Conservation (phyloP, 2,797 vertebrate genomes). For the Loriculus beryllinus region DNA sequence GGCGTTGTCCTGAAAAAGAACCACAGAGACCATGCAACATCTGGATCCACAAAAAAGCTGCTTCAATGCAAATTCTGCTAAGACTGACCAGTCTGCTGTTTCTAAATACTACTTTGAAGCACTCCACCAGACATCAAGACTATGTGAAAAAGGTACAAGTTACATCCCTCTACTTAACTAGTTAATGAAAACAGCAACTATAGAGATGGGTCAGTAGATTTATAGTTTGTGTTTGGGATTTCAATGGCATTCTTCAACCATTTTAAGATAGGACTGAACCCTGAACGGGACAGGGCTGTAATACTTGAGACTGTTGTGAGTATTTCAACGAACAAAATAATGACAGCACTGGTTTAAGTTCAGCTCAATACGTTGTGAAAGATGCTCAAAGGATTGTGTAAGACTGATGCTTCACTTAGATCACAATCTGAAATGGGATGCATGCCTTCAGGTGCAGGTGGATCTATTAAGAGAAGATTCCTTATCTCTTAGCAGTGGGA, state of each 20-base stretch:
- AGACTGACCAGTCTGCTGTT: background rate
- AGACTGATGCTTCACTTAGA: background rate
- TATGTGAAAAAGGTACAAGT: background rate
- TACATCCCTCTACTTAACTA: background rate
- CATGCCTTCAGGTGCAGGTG: background rate
- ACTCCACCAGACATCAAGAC: background rate
- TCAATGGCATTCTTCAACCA: background rate
- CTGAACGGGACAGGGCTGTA: background rate
- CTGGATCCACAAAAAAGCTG: background rate
- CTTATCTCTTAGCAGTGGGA: background rate
- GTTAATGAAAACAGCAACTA: background rate
- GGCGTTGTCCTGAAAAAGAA: constrained; percentile 85
- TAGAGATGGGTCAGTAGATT: background rate
- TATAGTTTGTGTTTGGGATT: background rate
- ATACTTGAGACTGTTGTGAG: background rate
- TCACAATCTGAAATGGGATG: background rate
- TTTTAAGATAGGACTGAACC: background rate
- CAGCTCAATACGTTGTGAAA: background rate
- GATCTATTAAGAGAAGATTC: background rate
- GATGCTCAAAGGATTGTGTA: background rate
- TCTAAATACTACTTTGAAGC: background rate
- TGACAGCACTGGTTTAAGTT: background rate
- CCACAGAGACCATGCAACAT: background rate
- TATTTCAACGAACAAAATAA: background rate
- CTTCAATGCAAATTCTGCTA: background rate